Base-by-base conservation (phyloP, 2,113 vertebrate species). In the Phrynocephalus versicolor region DNA sequence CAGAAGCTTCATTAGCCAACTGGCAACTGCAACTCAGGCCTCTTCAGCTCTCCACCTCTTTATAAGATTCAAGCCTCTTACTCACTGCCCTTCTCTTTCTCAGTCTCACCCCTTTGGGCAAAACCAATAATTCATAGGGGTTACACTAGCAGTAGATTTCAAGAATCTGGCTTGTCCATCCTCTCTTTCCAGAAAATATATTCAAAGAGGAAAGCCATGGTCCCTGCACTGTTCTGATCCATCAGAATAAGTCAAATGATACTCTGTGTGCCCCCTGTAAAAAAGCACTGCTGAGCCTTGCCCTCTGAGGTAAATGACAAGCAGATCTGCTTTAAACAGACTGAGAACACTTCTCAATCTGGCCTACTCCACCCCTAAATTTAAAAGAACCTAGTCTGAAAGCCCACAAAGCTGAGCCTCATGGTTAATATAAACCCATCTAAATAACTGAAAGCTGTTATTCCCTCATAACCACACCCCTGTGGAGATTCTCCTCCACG, bases 361-460 rank as follows among this genome's bases (percentile, higher is more conserved):
- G 39, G 14, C 6, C 16, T 13, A 23, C 16, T 55, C 35, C 35
- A 62, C 9, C 16, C 39, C 30, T 8, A 62, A 73, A 74, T 21
- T 23, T 41, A 64, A 9, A 64, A 30, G 37, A 64, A 9, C 3
- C 18, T 64, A n/a, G 41, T 37, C 72, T 76, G 23, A 55, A 67
- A 30, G 7, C n/a, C 33, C 30, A 9, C 41, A 67, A 30, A 76
- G 18, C 41, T 67, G 9, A 89, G 23, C 1, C 1, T 37, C 41
- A 64, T 10, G 58, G 1, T 45, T 33, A 65, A 86, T 57, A 85
- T 3, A 89, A 62, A 1, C 12, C 82, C 33, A 12, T 92, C 57
- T 85, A 92, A 92, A 93, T 77, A 91, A 30, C 85, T 91, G n/a
- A 78, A 93, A 82, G 78, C 69, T 91, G 80, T 92, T 93, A 62